Conservation (phyloP, 2,113 vertebrate genomes). For the Todiramphus chloris region DNA sequence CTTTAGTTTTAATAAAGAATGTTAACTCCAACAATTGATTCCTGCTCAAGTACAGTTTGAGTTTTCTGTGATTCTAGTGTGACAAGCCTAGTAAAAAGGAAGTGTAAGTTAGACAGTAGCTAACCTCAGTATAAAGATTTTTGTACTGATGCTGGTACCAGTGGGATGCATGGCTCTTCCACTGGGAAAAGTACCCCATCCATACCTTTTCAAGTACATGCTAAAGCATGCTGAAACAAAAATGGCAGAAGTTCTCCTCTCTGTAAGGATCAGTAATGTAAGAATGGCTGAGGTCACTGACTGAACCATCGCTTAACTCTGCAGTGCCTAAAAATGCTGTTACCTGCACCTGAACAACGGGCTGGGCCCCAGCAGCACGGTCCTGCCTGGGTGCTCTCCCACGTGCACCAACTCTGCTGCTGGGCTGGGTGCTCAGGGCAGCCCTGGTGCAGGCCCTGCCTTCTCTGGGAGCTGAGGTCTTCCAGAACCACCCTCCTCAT, state of each 20-base stretch:
- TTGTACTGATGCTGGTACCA: background rate
- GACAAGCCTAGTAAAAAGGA: background rate
- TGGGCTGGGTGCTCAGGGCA: no score
- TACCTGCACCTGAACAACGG: background rate
- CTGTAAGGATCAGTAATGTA: background rate
- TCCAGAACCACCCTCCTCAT: background rate
- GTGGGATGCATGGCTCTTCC: background rate
- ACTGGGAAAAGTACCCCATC: background rate
- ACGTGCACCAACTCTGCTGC: accelerated
- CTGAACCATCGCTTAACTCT: background rate
- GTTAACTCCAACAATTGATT: background rate
- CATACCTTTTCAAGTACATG: background rate
- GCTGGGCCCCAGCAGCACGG: background rate
- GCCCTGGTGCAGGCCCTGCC: background rate
- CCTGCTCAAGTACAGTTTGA: background rate
- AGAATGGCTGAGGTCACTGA: background rate
- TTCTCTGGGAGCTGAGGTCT: background rate
- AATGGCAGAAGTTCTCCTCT: background rate
- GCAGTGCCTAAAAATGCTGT: no score
- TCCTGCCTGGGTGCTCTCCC: background rate
- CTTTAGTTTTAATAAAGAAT: slow-evolving; percentile 51
- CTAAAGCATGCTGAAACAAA: background rate
- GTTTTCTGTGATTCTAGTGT: background rate
- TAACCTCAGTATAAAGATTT: background rate
- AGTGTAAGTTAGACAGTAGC: background rate